Evolutionary conservation across 2,797 vertebrate genomes (phyloP).

Genomic region (Sebastes baramenuke): DNA sequence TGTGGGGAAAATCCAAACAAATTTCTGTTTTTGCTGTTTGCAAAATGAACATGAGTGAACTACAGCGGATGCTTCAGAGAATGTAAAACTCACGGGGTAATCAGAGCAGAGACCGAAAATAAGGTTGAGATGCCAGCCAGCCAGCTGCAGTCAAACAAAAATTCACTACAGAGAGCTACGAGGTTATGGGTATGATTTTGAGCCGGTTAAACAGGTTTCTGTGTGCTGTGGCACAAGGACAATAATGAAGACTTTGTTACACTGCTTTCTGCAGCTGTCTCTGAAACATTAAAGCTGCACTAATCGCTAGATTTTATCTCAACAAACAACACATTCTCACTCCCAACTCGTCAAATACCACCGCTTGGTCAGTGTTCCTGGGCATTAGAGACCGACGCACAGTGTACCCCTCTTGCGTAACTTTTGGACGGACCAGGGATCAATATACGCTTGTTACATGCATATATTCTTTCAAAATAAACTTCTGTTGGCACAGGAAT

Average conservation of each 20-base stretch:
- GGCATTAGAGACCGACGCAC: no score
- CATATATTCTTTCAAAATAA: no score
- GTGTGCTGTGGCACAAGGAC: neutral
- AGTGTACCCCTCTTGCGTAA: no score
- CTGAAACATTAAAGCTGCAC: neutral
- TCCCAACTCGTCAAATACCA: no score
- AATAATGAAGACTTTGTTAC: neutral
- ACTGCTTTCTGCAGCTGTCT: neutral
- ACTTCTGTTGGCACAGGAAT: no score
- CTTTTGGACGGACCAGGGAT: no score
- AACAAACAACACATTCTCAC: no score
- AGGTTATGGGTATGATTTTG: neutral
- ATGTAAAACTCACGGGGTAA: neutral
- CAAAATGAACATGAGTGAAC: neutral
- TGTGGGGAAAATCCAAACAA: neutral
- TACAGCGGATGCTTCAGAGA: constrained; percentile 2
- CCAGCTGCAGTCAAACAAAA: neutral
- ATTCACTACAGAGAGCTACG: no score
- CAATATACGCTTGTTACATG: no score
- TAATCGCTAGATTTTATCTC: neutral
- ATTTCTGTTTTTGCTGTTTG: neutral
- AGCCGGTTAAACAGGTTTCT: neutral
- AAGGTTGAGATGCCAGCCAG: neutral
- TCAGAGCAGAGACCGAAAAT: neutral
- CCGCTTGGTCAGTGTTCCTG: no score